Base-by-base conservation (phyloP, 1,140 invertebrate genomes). In the Yoshiicerus persimilis region DNA sequence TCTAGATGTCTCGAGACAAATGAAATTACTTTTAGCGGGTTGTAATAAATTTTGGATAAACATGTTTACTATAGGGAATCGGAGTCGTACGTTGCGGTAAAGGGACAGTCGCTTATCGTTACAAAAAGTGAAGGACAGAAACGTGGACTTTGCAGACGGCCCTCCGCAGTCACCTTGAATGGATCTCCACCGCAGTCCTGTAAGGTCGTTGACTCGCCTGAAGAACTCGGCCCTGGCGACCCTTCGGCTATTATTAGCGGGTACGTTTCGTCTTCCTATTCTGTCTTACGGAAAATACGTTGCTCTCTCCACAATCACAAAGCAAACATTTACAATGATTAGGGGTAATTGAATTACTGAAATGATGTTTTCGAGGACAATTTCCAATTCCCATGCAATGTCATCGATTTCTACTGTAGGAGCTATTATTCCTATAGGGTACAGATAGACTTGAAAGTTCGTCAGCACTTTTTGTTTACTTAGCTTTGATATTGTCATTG, bases 71-170 rank as follows among this genome's bases (percentile, higher is more conserved):
- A 16, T 56, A 89, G 88, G 25, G 88, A 87, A 34, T 87, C 88
- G 36, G 88, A 89, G 77, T 89, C 88, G 25, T 89, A 89, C 75
- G 88, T 89, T 13, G 88, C 88, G 13, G 88, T 89, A 16, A 89
- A 89, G 56, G 88, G 88, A 41, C 88, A 87, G 38, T 85, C 86
- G 5, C 41, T 89, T n/a, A 89, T 89, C 23, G 47, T 89, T 20
- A 89, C 88, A 6, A 86, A 86, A 34, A 80, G 86, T 56, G 88
- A 89, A 56, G 86, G 88, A 75, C 86, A 89, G 64, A 89, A 87
- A 62, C 77, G 86, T n/a, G 88, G 88, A 27, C 88, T 89, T 75
- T 87, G 86, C 80, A 32, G 88, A 38, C 47, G 88, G 27, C 88
- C 88, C 32, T 87, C 86, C 20, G 88, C 88, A 47, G 88, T 89